Conservation (phyloP, 2,888 invertebrate genomes). For the Tipula confusa region DNA sequence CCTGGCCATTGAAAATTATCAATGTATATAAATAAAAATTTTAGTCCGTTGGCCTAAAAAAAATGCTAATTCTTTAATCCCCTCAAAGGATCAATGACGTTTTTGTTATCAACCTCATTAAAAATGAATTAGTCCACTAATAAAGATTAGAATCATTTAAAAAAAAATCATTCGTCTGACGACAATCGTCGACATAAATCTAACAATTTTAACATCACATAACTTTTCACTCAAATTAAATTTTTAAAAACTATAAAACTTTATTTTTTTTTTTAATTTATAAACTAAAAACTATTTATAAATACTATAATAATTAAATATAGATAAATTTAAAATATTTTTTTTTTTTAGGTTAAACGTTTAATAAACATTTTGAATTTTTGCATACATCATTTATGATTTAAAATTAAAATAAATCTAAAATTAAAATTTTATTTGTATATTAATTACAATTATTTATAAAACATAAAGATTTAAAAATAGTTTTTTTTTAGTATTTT, state of each 20-base stretch:
- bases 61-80: too few relatives aligned
- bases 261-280: not conserved
- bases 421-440: not conserved
- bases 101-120: too few relatives aligned
- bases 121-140: too few relatives aligned
- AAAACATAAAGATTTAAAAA: not conserved
- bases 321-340: not conserved
- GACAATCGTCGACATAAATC: not conserved
- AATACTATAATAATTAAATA: not conserved
- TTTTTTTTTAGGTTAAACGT: not conserved
- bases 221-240: not conserved
- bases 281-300: not conserved
- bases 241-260: not conserved
- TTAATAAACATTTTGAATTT: not conserved
- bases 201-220: too few relatives aligned
- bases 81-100: too few relatives aligned
- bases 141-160: too few relatives aligned
- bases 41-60: too few relatives aligned
- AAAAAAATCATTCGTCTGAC: not conserved
- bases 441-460: not conserved
- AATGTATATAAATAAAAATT: too few relatives aligned
- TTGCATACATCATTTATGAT: not conserved
- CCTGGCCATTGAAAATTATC: too few relatives aligned
- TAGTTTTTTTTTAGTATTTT: not conserved
- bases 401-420: not conserved